phyloP scores from a whole-genome alignment of 2,113 vertebrate genomes.

The Albula glossodonta region DNA sequence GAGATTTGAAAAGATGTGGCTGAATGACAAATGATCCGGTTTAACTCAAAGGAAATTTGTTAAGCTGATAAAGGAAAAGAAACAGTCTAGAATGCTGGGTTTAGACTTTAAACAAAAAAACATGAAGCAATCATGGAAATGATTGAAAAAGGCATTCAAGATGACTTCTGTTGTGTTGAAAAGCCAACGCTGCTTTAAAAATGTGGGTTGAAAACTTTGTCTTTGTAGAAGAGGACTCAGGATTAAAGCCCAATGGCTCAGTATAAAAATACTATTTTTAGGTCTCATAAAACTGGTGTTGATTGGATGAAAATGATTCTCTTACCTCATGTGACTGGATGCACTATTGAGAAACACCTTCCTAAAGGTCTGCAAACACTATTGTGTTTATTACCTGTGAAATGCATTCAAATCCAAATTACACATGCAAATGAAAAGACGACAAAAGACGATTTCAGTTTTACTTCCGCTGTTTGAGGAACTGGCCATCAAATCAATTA shows the following conservation, averaged over 20 bases:
- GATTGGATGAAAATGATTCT: neutral
- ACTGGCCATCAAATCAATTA: neutral
- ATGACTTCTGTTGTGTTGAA: constrained; percentile 16
- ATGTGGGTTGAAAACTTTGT: constrained; percentile 19
- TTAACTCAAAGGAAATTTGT: neutral
- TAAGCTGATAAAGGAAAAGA: neutral
- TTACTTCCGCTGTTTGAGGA: neutral
- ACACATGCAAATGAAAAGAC: neutral
- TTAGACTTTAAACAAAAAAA: neutral
- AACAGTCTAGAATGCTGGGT: neutral
- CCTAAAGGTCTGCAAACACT: neutral
- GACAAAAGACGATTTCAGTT: neutral
- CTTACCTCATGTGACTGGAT: neutral
- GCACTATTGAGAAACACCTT: neutral
- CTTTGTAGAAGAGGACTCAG: neutral
- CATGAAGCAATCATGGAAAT: constrained; percentile 9
- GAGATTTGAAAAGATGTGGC: neutral
- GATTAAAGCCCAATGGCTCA: neutral
- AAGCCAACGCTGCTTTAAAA: neutral
- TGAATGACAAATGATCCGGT: neutral
- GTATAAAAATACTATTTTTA: neutral
- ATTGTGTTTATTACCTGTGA: neutral
- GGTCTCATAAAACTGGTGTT: constrained; percentile 1
- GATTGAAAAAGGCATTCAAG: constrained; percentile 21
- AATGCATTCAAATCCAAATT: neutral